Base-by-base conservation (phyloP, 2,888 invertebrate genomes). In the Drepanosiphum platanoidis region DNA sequence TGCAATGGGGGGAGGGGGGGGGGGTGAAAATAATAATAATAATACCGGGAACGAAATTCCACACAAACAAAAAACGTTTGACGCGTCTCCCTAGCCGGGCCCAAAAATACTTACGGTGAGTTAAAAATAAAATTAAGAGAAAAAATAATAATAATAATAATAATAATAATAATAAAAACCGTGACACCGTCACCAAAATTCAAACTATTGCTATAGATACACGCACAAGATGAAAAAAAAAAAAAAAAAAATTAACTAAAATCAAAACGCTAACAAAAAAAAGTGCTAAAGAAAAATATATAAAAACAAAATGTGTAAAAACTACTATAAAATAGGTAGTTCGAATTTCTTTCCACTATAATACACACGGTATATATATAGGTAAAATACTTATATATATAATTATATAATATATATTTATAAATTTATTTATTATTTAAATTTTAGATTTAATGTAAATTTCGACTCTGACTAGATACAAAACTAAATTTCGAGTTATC, bases 251-350 rank as follows among this genome's bases (percentile, higher is more conserved):
- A 70, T 70, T 68, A 68, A 71, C 71, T 71, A 72, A 82, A 82
- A 36, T 32, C 72, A 71, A 72, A 82, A 82, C 32, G 30, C 82
- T 61, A 82, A 72, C 58, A 82, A 78, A 77, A 75, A 79, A 82
- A 82, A 82, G 82, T 82, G 82, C 82, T 82, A 72, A 82, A 5
- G n/a, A 52, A 52, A 72, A 61, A 30, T n/a, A n/a, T n/a, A 78
- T 64, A 72, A 82, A 71, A 81, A 72, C 58, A 81, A 72, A 82
- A 64, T 39, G 72, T 72, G 82, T 72, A 78, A 52, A 72, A 72
- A 72, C 82, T 72, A 72, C 82, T 72, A 71, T 61, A 72, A 82
- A 72, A 82, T 82, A 72, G 72, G 82, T 72, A 72, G 71, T 82
- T 72, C 15, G 30, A 72, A 61, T 82, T 27, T n/a, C 52, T 58